phyloP scores from a whole-genome alignment of 2,797 vertebrate genomes.

The Chloroceryle amazona region DNA sequence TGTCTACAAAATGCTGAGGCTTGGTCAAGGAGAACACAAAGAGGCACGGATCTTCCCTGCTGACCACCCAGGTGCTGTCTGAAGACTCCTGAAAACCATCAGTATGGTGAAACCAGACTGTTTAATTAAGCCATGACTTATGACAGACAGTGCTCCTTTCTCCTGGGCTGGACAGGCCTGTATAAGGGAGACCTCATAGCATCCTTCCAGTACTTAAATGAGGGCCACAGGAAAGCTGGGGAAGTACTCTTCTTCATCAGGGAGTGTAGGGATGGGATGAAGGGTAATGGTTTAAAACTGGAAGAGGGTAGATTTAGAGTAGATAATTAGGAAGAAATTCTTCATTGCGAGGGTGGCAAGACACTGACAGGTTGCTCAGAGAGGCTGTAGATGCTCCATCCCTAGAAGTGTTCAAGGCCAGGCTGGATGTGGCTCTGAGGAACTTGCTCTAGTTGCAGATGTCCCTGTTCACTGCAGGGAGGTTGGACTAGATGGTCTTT shows the following conservation, averaged over 20 bases:
- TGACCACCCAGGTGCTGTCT: not conserved
- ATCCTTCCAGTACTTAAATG: not conserved
- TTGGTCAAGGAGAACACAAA: not conserved
- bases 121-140: not conserved
- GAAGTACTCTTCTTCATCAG: not conserved
- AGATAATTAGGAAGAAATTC: not conserved
- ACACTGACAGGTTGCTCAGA: not conserved
- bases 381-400: not conserved
- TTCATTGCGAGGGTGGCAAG: not conserved
- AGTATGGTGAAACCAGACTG: not conserved
- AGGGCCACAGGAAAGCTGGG: not conserved
- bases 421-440: not conserved
- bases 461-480: not conserved
- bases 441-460: not conserved
- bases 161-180: not conserved
- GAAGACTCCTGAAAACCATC: not conserved
- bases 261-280: not conserved
- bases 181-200: not conserved
- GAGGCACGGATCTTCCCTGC: not conserved
- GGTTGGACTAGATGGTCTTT: not conserved
- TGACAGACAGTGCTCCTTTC: accelerated
- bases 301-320: not conserved
- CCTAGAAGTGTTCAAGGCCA: not conserved
- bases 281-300: not conserved
- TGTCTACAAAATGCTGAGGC: not conserved